Evolutionary conservation across 2,888 invertebrate species (phyloP).

Genomic region (Melanostoma scalare): DNA sequence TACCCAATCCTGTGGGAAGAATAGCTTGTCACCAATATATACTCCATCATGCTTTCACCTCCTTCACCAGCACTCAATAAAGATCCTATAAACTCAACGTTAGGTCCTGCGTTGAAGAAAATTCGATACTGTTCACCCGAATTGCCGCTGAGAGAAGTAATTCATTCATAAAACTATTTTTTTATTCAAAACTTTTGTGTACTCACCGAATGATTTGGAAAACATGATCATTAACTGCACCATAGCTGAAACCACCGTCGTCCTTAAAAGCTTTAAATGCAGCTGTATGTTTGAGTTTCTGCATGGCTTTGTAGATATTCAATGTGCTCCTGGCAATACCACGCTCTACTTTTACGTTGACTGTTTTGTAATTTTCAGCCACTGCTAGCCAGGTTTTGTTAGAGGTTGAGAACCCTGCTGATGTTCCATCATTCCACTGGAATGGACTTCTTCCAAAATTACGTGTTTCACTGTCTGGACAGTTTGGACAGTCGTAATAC

Average conservation of each 20-base stretch:
- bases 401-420: conserved; percentile 85
- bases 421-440: conserved; percentile 83
- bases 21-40: conserved; percentile 75
- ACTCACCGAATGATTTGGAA: conserved; percentile 78
- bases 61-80: conserved; percentile 41
- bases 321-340: conserved; percentile 83
- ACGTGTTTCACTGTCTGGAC: conserved; percentile 79
- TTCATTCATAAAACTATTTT: conserved; percentile 52
- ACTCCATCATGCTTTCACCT: conserved; percentile 75
- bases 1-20: conserved; percentile 77
- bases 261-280: conserved; percentile 79
- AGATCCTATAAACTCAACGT: conserved; percentile 75
- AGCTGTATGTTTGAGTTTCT: conserved; percentile 82
- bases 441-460: conserved; percentile 85
- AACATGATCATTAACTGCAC: conserved; percentile 78
- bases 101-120: conserved; percentile 77
- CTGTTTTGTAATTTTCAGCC: conserved; percentile 84
- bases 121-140: conserved; percentile 75
- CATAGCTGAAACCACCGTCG: conserved; percentile 76
- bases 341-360: conserved; percentile 85
- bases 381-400: conserved; percentile 87
- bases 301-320: conserved; percentile 84
- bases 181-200: background rate
- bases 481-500: conserved; percentile 79
- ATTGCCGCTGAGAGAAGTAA: conserved; percentile 75